Evolutionary conservation across 1,140 invertebrate species (phyloP).

Genomic region (Temnothorax nylanderi): DNA sequence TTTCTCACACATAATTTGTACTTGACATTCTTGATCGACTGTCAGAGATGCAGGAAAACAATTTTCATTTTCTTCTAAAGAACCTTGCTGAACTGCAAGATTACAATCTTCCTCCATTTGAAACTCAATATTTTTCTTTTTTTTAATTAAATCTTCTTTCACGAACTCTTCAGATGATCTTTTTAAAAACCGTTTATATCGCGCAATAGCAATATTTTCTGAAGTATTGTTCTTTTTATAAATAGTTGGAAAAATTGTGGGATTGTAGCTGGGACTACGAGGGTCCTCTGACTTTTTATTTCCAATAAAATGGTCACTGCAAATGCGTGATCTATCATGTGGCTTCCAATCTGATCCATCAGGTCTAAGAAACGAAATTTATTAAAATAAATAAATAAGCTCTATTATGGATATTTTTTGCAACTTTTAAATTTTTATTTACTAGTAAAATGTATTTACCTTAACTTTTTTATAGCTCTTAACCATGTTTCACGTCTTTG

Average conservation of each 20-base stretch:
- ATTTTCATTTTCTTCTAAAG: neutral
- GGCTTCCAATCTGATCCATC: neutral
- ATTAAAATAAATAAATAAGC: neutral
- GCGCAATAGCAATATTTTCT: neutral
- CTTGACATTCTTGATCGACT: no score
- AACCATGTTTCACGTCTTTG: neutral
- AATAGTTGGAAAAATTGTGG: neutral
- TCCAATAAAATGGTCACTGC: neutral
- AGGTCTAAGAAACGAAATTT: neutral
- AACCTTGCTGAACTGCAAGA: neutral
- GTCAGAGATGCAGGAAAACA: no score
- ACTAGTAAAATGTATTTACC: neutral
- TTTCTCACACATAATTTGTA: no score
- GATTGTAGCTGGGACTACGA: neutral
- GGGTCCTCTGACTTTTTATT: neutral
- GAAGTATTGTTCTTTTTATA: neutral
- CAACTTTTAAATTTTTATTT: neutral
- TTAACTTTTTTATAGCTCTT: neutral
- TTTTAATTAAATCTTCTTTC: neutral
- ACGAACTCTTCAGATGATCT: neutral
- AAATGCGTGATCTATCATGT: neutral
- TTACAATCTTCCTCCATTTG: neutral
- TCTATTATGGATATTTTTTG: neutral
- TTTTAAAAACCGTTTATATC: conserved; percentile 4
- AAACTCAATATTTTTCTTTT: neutral